These are phyloP conservation scores for Matsumyia berberina DNA, from an alignment of 2,888 invertebrate species.

Conservation along the genomic window DNA sequence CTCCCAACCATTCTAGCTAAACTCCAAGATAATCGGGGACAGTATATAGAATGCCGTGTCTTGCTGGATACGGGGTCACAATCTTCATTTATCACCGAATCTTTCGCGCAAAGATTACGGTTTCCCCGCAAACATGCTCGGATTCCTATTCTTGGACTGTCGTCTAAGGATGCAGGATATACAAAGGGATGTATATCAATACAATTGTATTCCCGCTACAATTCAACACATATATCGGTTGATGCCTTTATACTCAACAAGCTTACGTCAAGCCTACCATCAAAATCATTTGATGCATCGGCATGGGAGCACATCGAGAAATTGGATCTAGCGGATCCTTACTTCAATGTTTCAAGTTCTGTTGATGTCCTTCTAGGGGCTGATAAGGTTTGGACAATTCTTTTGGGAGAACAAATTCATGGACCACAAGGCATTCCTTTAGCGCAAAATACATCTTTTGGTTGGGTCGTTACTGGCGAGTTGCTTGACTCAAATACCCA, in stretches of 20 bases:
- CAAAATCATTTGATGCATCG: not conserved
- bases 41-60: not conserved
- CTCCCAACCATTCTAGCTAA: too few species aligned
- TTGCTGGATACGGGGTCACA: not conserved
- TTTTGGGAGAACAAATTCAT: not conserved
- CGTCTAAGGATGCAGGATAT: too few species aligned
- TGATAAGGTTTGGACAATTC: not conserved
- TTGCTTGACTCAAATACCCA: not conserved
- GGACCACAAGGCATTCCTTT: not conserved
- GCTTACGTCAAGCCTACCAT: not conserved
- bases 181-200: too few species aligned
- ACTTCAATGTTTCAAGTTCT: not conserved
- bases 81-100: not conserved
- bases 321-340: not conserved
- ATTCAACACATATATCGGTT: too few species aligned
- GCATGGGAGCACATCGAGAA: not conserved
- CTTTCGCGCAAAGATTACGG: too few species aligned
- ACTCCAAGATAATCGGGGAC: too few species aligned
- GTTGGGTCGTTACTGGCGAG: slow-evolving; percentile 62
- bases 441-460: slow-evolving; percentile 53
- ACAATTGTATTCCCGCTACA: too few species aligned
- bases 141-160: not conserved
- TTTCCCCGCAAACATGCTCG: not conserved
- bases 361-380: slow-evolving; percentile 2
- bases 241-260: too few species aligned